Evolutionary conservation across 2,888 invertebrate species (phyloP), one percentile per base, ranked within the genome.

Genomic region (Nemoura dubitans): DNA sequence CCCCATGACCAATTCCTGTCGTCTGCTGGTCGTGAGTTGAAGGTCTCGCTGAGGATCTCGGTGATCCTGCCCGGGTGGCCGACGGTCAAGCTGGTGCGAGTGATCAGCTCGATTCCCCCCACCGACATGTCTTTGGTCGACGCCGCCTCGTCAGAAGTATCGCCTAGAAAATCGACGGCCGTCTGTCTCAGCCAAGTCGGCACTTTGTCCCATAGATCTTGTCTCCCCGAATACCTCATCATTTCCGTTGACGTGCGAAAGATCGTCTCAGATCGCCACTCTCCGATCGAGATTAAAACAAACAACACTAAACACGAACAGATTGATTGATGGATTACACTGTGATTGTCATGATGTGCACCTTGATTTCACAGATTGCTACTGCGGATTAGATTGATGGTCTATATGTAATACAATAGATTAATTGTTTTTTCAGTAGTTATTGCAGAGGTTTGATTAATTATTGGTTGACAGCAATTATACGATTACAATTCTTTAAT

Each of bases 1-100:
- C 93, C 93, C 94, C 94, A 94, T 83, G 94, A 94, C 94, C 94
- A 95, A 88, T 94, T 90, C 76, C 90, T 78, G 80, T 90, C 90
- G 87, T 90, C 90, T 36, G 89, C 88, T 43, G 89, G 89, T 85
- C 89, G 89, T 3, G 89, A 28, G 82, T 87, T 86, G 16, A 89
- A 80, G 6, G 88, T 82, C 30, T 89, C 89, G 25, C 88, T 87
- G 16, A 89, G 83, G 59, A 21, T 59, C 59, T 59, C 59, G 21
- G 59, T 85, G 43, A 85, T 83, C 7, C 42, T 27, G n/a, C 27
- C 27, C n/a, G 28, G 78, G 25, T 78, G 76, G 26, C 26, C 78
- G 78, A 78, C 76, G 36, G 36, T 36, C 36, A 89, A 87, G 78
- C 89, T 89, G 85, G 86, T 89, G 29, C 89, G 88, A 25, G 89